These are phyloP conservation scores for Sarcophaga rosellei DNA, from an alignment of 2,888 invertebrate species.

Conservation along the genomic window DNA sequence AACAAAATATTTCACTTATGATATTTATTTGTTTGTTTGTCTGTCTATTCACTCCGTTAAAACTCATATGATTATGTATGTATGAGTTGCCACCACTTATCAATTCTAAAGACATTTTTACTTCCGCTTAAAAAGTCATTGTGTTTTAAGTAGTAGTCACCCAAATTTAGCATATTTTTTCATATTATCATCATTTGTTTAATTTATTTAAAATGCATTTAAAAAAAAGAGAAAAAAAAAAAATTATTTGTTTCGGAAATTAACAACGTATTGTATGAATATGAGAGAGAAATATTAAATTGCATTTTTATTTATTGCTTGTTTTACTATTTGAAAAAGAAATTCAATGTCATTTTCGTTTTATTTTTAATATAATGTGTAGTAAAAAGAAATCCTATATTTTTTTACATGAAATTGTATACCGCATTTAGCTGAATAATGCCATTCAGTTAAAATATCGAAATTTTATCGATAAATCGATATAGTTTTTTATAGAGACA, in stretches of 20 bases:
- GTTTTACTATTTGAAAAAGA: constrained; percentile 12
- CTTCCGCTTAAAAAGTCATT: constrained; percentile 33
- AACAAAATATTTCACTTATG: too few species aligned
- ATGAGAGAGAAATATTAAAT: constrained; percentile 13
- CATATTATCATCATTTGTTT: not conserved
- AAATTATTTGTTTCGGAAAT: not conserved
- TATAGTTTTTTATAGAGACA: too few species aligned
- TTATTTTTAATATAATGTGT: too few species aligned
- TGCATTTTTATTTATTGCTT: constrained; percentile 24
- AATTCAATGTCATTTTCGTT: constrained; percentile 38
- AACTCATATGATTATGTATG: not conserved
- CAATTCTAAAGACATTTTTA: constrained; percentile 5
- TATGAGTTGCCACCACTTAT: not conserved
- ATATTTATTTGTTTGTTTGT: too few species aligned
- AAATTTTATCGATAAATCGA: too few species aligned
- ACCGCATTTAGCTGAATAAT: too few species aligned
- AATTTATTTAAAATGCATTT: constrained; percentile 20
- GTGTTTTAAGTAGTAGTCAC: constrained; percentile 12
- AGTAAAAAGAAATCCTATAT: too few species aligned
- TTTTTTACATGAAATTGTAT: too few species aligned
- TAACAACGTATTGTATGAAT: not conserved
- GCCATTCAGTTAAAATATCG: too few species aligned
- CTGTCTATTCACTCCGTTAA: too few species aligned
- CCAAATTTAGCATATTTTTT: constrained; percentile 20
- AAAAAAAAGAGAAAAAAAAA: too few species aligned